A percentile compares a stretch with the other conserved stretches of the same genome.
Conservation (phyloP, 2,888 invertebrate genomes). For the Tetragnatha montana region DNA sequence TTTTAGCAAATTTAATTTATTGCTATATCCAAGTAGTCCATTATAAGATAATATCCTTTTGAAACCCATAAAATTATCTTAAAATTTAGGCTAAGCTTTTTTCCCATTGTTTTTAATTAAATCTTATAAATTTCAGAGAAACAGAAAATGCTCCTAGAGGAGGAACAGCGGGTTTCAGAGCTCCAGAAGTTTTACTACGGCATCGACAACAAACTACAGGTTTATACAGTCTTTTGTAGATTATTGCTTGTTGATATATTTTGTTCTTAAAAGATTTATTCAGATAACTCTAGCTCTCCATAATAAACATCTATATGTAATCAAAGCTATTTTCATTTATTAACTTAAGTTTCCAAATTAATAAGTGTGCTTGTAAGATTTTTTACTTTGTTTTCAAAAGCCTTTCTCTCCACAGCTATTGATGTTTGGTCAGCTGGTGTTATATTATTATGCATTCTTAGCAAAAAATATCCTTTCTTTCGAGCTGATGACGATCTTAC, state of each 20-base stretch:
- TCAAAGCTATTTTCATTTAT: too few relatives aligned
- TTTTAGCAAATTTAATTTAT: too few relatives aligned
- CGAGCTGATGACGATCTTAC: slow-evolving; percentile 86
- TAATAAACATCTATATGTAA: too few relatives aligned
- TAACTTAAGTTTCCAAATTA: too few relatives aligned
- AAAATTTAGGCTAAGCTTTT: too few relatives aligned
- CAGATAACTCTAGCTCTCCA: too few relatives aligned
- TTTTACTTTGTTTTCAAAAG: neutral
- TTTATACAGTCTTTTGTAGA: slow-evolving; percentile 73
- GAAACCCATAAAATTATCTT: too few relatives aligned
- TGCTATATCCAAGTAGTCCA: too few relatives aligned
- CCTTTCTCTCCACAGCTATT: slow-evolving; percentile 80
- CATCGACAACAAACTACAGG: slow-evolving; percentile 86
- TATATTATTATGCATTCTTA: slow-evolving; percentile 86
- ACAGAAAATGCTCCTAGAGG: slow-evolving; percentile 85
- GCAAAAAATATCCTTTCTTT: slow-evolving; percentile 89
- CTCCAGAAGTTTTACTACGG: slow-evolving; percentile 90
- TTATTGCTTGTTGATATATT: neutral
- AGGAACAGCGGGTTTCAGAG: slow-evolving; percentile 92
- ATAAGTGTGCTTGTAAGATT: too few relatives aligned
- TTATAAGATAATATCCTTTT: too few relatives aligned
- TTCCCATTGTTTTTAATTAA: too few relatives aligned
- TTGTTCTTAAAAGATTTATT: neutral
- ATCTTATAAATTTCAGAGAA: slow-evolving; percentile 24
- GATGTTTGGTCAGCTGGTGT: slow-evolving; percentile 94